These are phyloP conservation scores for Glaucomys volans DNA, from an alignment of 2,113 vertebrate genomes.

Conservation along the genomic window DNA sequence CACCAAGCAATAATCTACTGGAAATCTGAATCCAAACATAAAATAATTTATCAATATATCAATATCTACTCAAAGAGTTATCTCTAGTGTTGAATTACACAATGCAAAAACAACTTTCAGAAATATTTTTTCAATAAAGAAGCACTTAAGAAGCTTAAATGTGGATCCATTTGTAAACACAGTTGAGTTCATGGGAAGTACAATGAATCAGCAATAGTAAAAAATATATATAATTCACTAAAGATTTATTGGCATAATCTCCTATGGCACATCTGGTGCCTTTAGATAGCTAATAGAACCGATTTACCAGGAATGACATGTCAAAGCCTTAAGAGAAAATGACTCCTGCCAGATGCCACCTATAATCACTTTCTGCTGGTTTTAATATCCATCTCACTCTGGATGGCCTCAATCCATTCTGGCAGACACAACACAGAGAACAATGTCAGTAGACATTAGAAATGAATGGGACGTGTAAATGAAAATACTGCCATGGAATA, in stretches of 20 bases:
- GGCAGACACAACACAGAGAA: constrained; percentile 55
- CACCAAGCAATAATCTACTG: not conserved
- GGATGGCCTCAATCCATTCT: constrained; percentile 72
- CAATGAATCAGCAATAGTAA: constrained; percentile 69
- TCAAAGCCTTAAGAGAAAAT: constrained; percentile 66
- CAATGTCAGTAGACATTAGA: constrained; percentile 64
- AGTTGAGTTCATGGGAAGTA: not conserved
- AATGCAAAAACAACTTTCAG: not conserved
- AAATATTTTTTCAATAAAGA: constrained; percentile 31
- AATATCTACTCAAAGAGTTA: not conserved
- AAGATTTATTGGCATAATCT: constrained; percentile 76
- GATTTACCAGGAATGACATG: constrained; percentile 63
- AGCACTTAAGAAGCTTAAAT: constrained; percentile 6
- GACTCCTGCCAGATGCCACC: constrained; percentile 57
- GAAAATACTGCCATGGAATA: constrained; percentile 43
- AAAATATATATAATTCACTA: constrained; percentile 37
- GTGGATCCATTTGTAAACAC: constrained; percentile 49
- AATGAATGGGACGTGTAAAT: constrained; percentile 40
- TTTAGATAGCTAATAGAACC: constrained; percentile 67
- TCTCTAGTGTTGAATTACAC: not conserved
- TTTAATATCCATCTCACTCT: constrained; percentile 46
- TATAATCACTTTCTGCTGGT: constrained; percentile 63
- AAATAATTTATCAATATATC: not conserved
- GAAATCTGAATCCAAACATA: constrained; percentile 26
- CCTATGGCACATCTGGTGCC: constrained; percentile 60